Evolutionary conservation across 2,888 invertebrate genomes (phyloP).

Genomic region (Drosophila kanekoi): DNA sequence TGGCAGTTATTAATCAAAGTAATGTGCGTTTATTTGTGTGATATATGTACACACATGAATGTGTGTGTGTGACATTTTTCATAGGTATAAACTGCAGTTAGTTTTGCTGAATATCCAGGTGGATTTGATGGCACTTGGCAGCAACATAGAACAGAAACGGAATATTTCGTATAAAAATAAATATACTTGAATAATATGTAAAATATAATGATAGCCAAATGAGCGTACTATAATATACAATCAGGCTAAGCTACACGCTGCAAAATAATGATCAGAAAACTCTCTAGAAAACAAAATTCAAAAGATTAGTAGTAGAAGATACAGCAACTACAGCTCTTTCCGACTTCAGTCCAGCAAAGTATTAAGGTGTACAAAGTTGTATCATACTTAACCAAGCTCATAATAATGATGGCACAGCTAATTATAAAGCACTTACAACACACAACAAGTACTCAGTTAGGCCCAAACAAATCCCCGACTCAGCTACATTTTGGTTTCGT

Average conservation of each 20-base stretch:
- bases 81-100: conserved; percentile 73
- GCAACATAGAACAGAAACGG: conserved; percentile 21
- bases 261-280: background rate
- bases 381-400: background rate
- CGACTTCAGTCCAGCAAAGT: too few species aligned
- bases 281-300: background rate
- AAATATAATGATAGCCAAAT: conserved; percentile 31
- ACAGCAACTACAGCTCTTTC: background rate
- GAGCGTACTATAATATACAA: background rate
- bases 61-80: conserved; percentile 53
- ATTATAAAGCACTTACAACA: conserved; percentile 44
- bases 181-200: conserved; percentile 20
- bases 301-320: background rate
- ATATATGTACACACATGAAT: background rate
- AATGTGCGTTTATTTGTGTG: conserved; percentile 63
- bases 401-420: conserved; percentile 26
- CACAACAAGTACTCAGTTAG: conserved; percentile 25
- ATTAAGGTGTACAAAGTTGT: background rate
- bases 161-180: conserved; percentile 36
- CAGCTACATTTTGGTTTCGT: conserved; percentile 34
- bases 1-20: conserved; percentile 81
- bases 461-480: conserved; percentile 17
- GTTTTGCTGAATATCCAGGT: conserved; percentile 71
- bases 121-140: conserved; percentile 70
- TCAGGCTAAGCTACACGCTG: conserved; percentile 2